Conservation (phyloP, 2,888 invertebrate genomes). For the Crematogaster levior region DNA sequence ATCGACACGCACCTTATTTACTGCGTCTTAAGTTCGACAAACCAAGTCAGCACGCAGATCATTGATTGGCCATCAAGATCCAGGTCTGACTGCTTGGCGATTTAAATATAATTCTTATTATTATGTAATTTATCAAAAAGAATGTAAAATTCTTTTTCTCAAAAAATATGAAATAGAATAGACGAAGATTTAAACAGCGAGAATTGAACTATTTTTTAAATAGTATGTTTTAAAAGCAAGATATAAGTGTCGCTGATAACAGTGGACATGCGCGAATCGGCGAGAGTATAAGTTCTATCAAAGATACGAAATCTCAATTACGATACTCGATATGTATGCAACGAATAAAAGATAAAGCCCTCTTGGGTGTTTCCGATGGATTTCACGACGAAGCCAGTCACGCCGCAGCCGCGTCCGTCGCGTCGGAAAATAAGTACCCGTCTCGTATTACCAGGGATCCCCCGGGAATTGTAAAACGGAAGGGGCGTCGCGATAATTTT, state of each 20-base stretch:
- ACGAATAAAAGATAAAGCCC: constrained; percentile 67
- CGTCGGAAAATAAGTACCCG: constrained; percentile 68
- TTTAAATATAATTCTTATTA: too few relatives aligned
- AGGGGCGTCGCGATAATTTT: constrained; percentile 71
- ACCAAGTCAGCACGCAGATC: too few relatives aligned
- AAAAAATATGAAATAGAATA: neutral
- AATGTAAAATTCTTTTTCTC: too few relatives aligned
- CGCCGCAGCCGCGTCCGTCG: constrained; percentile 44
- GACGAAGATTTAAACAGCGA: neutral
- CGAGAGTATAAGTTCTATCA: constrained; percentile 43
- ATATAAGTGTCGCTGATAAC: constrained; percentile 8
- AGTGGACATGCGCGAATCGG: neutral
- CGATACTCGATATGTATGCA: constrained; percentile 56
- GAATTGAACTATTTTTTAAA: neutral
- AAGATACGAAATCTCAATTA: constrained; percentile 44
- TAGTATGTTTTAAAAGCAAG: neutral
- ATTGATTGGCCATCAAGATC: too few relatives aligned
- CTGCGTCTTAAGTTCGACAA: too few relatives aligned
- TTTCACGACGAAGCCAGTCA: constrained; percentile 61
- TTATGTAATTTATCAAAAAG: too few relatives aligned
- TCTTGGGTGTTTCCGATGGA: constrained; percentile 65
- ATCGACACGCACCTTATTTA: too few relatives aligned
- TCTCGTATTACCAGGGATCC: constrained; percentile 62
- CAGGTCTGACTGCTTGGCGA: too few relatives aligned
- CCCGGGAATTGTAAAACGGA: constrained; percentile 71